Evolutionary conservation across 2,797 vertebrate species (phyloP), one percentile per base, ranked within the genome.

Genomic region (Avahi laniger): DNA sequence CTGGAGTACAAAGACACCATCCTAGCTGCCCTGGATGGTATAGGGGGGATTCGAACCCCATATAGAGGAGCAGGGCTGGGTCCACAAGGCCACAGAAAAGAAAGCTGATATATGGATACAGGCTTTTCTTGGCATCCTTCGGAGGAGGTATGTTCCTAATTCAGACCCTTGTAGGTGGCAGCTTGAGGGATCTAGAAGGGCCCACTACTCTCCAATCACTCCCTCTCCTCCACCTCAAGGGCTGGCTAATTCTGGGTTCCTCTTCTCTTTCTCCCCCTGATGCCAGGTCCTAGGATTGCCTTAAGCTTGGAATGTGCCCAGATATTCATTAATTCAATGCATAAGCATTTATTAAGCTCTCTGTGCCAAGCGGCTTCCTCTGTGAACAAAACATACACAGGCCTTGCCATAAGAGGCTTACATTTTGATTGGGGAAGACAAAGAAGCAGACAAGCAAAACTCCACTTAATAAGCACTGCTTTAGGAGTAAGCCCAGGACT

Each of bases 41-140:
- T 28, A n/a, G 1, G 12, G 9, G 28, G 35, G 22, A 75, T 46
- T 54, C 63, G 48, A 90, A 90, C 26, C 15, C 24, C 61, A 52
- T 86, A n/a, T 30, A 76, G 50, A 86, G 63, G 65, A 73, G 12
- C n/a, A 85, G 38, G 35, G 46, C 38, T 65, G 22, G 46, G 41
- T 43, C 52, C 4, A 2, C 24, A 67, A 76, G 12, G 52, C 24
- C 76, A 86, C 2, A 50, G 59, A 79, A 63, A 82, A 90, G 33
- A 72, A 89, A 91, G 43, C 2, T 73, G 15, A 67, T 41, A 65
- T 2, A 52, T 14, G 26, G 28, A n/a, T 33, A 54, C 46, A 83
- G n/a, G 57, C 75, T 95, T 43, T 92, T n/a, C 38, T 92, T 26
- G 46, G 84, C n/a, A 89, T 70, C 50, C 91, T 76, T 90, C n/a